These are phyloP conservation scores for Carposina sasakii DNA, from an alignment of 1,140 invertebrate genomes.

Conservation along the genomic window DNA sequence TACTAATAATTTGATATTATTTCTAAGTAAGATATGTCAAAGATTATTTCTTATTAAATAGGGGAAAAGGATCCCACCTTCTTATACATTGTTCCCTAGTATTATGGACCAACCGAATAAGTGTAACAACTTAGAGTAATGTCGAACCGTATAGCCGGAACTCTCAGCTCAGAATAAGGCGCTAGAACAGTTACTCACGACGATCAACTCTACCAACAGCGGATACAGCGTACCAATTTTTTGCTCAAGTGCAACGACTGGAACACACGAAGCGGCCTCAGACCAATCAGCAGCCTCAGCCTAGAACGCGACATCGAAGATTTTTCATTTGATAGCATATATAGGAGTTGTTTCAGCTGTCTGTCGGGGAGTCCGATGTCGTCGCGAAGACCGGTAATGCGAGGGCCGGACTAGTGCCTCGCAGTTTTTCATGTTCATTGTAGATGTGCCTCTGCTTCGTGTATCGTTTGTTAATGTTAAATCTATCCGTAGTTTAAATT, in stretches of 20 bases:
- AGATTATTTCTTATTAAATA: too few species aligned
- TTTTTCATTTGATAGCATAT: conserved; percentile 35
- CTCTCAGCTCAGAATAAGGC: too few species aligned
- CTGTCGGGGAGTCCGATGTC: conserved; percentile 59
- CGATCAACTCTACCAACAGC: too few species aligned
- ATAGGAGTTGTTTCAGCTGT: conserved; percentile 7
- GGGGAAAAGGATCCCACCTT: too few species aligned
- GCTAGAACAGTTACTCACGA: too few species aligned
- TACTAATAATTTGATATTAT: too few species aligned
- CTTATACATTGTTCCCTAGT: too few species aligned
- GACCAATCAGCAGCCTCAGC: conserved; percentile 37
- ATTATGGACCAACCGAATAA: too few species aligned
- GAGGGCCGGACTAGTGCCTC: conserved; percentile 64
- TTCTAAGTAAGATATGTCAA: too few species aligned
- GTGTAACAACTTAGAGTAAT: too few species aligned
- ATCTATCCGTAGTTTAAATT: conserved; percentile 60
- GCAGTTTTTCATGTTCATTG: conserved; percentile 45
- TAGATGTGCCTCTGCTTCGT: conserved; percentile 68
- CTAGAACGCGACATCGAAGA: conserved; percentile 49
- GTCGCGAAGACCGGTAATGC: conserved; percentile 61
- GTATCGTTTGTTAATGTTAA: conserved; percentile 67
- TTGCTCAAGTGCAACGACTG: conserved; percentile 45
- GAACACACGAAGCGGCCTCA: conserved; percentile 34
- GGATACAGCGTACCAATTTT: conserved; percentile 45
- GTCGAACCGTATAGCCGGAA: too few species aligned